phyloP scores from a whole-genome alignment of 2,113 vertebrate species.

The Hypomesus transpacificus region DNA sequence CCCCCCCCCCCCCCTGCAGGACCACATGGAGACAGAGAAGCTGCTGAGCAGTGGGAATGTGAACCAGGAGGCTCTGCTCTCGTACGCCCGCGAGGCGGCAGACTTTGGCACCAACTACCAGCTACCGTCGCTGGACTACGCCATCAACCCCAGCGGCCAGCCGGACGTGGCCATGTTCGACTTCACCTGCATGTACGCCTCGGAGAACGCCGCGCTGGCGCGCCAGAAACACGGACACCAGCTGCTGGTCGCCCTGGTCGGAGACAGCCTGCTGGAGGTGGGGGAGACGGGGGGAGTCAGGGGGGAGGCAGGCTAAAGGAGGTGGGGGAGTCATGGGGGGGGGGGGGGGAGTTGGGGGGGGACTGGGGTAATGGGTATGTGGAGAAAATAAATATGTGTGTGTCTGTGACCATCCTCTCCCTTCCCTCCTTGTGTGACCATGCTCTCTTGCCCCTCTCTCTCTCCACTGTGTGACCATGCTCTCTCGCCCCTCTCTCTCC shows the following conservation, averaged over 20 bases:
- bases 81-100: constrained; percentile 91
- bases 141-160: constrained; percentile 90
- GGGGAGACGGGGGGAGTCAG: accelerated
- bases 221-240: constrained; percentile 83
- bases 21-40: constrained; percentile 85
- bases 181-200: constrained; percentile 97
- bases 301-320: neutral
- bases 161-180: constrained; percentile 97
- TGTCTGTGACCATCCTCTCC: neutral
- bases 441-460: neutral
- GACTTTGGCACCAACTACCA: constrained; percentile 97
- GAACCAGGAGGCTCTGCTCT: constrained; percentile 85
- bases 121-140: constrained; percentile 92
- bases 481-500: neutral
- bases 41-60: constrained; percentile 85
- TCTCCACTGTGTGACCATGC: neutral
- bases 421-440: neutral
- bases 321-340: no score
- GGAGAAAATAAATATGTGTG: neutral
- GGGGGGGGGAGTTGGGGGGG: no score
- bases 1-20: constrained; percentile 66
- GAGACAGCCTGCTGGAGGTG: constrained; percentile 96
- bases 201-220: constrained; percentile 88
- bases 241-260: constrained; percentile 88
- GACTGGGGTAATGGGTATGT: neutral